phyloP scores from a whole-genome alignment of 2,888 invertebrate species.

The Drosophila ezoana region DNA sequence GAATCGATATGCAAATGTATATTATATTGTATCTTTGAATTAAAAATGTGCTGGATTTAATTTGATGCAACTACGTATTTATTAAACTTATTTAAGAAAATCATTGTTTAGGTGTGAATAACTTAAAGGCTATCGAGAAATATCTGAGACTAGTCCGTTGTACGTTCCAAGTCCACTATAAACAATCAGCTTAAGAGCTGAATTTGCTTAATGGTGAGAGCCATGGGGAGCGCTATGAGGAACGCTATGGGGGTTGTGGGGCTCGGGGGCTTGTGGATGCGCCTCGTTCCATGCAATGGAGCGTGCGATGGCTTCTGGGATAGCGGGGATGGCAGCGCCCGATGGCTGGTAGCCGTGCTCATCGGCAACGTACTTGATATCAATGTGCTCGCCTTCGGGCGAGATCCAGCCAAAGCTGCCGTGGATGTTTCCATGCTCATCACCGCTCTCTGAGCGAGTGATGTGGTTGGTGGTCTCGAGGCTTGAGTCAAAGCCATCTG shows the following conservation, averaged over 20 bases:
- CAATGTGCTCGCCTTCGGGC: slow-evolving; percentile 77
- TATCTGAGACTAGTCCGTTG: slow-evolving; percentile 34
- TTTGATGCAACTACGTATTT: slow-evolving; percentile 50
- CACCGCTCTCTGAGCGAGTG: slow-evolving; percentile 58
- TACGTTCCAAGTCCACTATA: slow-evolving; percentile 31
- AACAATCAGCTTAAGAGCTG: neutral
- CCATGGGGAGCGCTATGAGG: slow-evolving; percentile 6
- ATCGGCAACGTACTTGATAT: slow-evolving; percentile 75
- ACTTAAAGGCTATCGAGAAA: slow-evolving; percentile 41
- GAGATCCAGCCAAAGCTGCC: slow-evolving; percentile 76
- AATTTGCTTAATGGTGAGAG: slow-evolving; percentile 32
- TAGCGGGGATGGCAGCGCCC: slow-evolving; percentile 24
- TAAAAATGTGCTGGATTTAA: neutral
- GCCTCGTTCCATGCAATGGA: slow-evolving; percentile 24
- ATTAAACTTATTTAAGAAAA: slow-evolving; percentile 32
- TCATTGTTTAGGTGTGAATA: slow-evolving; percentile 11
- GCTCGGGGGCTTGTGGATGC: slow-evolving; percentile 15
- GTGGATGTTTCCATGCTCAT: slow-evolving; percentile 77
- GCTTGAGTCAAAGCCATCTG: slow-evolving; percentile 74
- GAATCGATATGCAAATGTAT: too few species aligned
- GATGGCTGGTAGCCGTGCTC: slow-evolving; percentile 79
- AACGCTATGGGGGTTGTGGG: slow-evolving; percentile 15
- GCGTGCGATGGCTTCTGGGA: slow-evolving; percentile 41
- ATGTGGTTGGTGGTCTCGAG: slow-evolving; percentile 75
- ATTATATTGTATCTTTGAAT: too few species aligned